Conservation (phyloP, 2,797 vertebrate genomes). For the Semotilus atromaculatus region DNA sequence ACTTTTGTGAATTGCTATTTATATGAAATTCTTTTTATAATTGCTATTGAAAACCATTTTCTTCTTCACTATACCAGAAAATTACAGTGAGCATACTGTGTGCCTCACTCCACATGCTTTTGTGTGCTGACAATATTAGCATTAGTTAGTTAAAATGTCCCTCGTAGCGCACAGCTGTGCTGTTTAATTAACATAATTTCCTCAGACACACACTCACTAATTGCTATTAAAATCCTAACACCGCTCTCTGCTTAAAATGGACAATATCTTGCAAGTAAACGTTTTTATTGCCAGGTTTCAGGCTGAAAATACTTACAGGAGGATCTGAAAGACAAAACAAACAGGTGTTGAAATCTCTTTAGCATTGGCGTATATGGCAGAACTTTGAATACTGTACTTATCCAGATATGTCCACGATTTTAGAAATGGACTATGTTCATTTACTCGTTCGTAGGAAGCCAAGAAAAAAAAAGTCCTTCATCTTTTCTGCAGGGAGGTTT, state of each 20-base stretch:
- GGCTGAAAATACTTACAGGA: constrained; percentile 19
- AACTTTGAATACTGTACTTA: neutral
- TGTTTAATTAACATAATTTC: constrained; percentile 75
- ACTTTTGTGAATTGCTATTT: neutral
- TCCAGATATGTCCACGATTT: neutral
- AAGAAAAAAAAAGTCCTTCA: neutral
- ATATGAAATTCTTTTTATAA: too few relatives aligned
- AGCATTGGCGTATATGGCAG: neutral
- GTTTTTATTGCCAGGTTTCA: constrained; percentile 47
- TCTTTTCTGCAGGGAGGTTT: neutral
- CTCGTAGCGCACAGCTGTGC: constrained; percentile 81
- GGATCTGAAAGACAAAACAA: constrained; percentile 5
- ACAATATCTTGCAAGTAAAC: constrained; percentile 55
- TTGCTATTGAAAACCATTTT: constrained; percentile 67
- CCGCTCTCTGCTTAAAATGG: constrained; percentile 48
- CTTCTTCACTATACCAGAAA: constrained; percentile 68
- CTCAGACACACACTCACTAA: constrained; percentile 67
- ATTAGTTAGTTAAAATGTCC: constrained; percentile 70
- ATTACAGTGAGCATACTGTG: constrained; percentile 73
- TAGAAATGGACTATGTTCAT: neutral
- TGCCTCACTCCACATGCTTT: constrained; percentile 69
- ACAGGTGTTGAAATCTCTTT: constrained; percentile 28
- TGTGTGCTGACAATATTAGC: constrained; percentile 74
- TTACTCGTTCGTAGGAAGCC: neutral
- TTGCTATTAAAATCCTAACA: constrained; percentile 65